Evolutionary conservation across 2,888 invertebrate genomes (phyloP).

Genomic region (Callosobruchus maculatus): DNA sequence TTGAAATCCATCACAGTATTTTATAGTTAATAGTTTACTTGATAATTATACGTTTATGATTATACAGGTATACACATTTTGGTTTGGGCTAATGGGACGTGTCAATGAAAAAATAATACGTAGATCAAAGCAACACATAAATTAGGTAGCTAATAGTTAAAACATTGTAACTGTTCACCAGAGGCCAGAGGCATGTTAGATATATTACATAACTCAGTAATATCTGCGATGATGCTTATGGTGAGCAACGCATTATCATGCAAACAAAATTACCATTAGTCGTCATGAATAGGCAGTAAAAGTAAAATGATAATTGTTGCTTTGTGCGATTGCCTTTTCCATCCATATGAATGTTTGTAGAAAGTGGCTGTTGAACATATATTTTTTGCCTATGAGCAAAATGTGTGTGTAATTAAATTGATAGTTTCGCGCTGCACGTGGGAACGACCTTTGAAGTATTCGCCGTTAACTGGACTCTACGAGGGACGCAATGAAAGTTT

Average conservation of each 20-base stretch:
- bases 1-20: too few relatives aligned
- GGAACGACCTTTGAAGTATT: background rate
- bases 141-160: too few relatives aligned
- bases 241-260: background rate
- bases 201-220: background rate
- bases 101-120: too few relatives aligned
- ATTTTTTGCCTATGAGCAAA: background rate
- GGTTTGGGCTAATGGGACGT: too few relatives aligned
- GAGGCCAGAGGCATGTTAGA: background rate
- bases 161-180: too few relatives aligned
- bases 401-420: background rate
- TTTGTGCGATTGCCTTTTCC: background rate
- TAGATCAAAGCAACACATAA: too few relatives aligned
- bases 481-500: background rate
- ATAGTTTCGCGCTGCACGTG: background rate
- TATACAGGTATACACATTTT: too few relatives aligned
- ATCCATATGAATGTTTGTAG: background rate
- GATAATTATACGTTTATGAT: too few relatives aligned
- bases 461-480: background rate
- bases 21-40: too few relatives aligned
- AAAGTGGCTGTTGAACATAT: background rate
- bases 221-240: background rate
- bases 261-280: background rate
- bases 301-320: background rate
- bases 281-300: background rate